phyloP scores from a whole-genome alignment of 2,113 vertebrate species.

The Harpagus bidentatus region DNA sequence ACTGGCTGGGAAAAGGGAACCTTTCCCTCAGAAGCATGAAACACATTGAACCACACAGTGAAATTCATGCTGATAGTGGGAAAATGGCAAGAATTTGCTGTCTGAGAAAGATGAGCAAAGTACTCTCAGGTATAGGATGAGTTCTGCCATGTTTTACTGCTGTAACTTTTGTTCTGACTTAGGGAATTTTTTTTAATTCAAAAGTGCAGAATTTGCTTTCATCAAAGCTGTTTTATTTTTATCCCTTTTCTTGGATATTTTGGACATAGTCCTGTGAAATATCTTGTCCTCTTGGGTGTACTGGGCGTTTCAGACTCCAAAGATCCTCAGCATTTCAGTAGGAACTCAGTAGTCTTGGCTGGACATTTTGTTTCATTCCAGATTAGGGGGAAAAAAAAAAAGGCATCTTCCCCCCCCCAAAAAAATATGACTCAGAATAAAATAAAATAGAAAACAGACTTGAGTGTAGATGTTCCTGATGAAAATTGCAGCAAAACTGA shows the following conservation, averaged over 20 bases:
- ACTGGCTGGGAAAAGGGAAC: background rate
- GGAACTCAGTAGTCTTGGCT: background rate
- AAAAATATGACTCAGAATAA: background rate
- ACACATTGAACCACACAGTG: background rate
- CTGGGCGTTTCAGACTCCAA: background rate
- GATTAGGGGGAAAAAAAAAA: background rate
- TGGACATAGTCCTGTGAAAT: background rate
- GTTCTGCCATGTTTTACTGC: background rate
- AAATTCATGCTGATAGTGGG: background rate
- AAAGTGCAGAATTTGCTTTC: background rate
- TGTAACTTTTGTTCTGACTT: background rate
- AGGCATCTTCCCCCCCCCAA: background rate
- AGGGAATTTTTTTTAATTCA: background rate
- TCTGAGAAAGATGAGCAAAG: background rate
- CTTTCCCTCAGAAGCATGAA: background rate
- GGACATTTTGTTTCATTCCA: conserved; percentile 52
- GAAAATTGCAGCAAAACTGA: background rate
- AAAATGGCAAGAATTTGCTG: background rate
- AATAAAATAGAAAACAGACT: background rate
- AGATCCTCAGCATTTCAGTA: conserved; percentile 16
- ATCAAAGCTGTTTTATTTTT: background rate
- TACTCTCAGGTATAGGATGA: background rate
- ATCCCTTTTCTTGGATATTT: background rate
- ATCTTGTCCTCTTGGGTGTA: background rate
- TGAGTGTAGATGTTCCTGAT: background rate